A percentile compares a stretch with the other conserved stretches of the same genome.
phyloP scores from a whole-genome alignment of 2,113 vertebrate genomes.

The Solea senegalensis region DNA sequence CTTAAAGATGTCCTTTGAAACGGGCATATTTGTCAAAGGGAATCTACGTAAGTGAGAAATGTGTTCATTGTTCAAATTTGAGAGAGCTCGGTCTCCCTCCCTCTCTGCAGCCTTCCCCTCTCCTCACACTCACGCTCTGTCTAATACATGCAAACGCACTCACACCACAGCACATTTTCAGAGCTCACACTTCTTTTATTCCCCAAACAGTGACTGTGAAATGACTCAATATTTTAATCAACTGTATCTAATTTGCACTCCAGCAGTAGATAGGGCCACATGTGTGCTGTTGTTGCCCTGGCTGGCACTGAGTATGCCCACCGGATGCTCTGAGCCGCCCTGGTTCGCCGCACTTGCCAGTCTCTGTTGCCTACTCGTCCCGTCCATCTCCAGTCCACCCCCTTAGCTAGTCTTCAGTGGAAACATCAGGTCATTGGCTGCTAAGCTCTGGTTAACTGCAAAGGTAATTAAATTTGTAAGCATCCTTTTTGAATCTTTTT shows the following conservation, averaged over 20 bases:
- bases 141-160: slow-evolving; percentile 42
- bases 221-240: slow-evolving; percentile 82
- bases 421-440: slow-evolving; percentile 82
- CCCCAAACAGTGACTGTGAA: slow-evolving; percentile 76
- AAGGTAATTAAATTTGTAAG: slow-evolving; percentile 84
- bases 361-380: slow-evolving; percentile 72
- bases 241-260: slow-evolving; percentile 82
- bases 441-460: slow-evolving; percentile 83
- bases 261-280: slow-evolving; percentile 72
- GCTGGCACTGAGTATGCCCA: slow-evolving; percentile 71
- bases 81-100: slow-evolving; percentile 36
- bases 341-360: slow-evolving; percentile 66
- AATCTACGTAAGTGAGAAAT: slow-evolving; percentile 74
- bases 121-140: slow-evolving; percentile 17
- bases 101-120: background rate
- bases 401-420: slow-evolving; percentile 73
- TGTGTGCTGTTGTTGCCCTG: slow-evolving; percentile 71
- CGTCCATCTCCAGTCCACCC: slow-evolving; percentile 61
- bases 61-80: slow-evolving; percentile 63
- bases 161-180: slow-evolving; percentile 52
- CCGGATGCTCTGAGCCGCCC: slow-evolving; percentile 68
- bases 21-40: slow-evolving; percentile 71
- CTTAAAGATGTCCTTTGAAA: slow-evolving; percentile 74
- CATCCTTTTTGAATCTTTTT: slow-evolving; percentile 82
- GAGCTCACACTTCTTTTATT: slow-evolving; percentile 72